Percentiles rank a stretch among this genome's conserved stretches.
Evolutionary conservation across 2,888 invertebrate genomes (phyloP).

Genomic region (Calameuta pallipes): DNA sequence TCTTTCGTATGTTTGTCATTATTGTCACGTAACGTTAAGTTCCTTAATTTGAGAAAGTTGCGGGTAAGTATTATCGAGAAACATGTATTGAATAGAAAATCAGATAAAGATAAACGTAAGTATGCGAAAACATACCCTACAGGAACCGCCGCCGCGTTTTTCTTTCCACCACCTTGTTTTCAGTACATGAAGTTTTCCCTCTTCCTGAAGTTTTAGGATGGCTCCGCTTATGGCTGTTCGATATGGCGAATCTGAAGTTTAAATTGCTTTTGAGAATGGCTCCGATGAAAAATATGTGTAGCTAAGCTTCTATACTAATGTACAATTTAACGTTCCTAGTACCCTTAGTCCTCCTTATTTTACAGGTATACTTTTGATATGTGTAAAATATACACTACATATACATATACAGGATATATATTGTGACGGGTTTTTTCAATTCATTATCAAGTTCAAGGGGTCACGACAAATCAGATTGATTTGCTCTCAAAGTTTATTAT

Average conservation of each 20-base stretch:
- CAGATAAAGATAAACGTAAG: neutral
- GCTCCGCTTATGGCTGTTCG: conserved; percentile 94
- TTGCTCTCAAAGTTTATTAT: no score
- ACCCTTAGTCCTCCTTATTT: neutral
- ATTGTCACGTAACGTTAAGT: neutral
- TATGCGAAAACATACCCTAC: conserved; percentile 73
- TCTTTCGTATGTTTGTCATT: neutral
- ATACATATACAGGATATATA: no score
- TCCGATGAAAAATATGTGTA: neutral
- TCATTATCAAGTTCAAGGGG: no score
- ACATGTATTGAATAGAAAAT: neutral
- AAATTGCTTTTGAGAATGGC: neutral
- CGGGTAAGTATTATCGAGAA: neutral
- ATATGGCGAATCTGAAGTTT: conserved; percentile 86
- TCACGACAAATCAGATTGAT: no score
- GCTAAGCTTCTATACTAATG: neutral
- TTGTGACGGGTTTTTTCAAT: no score
- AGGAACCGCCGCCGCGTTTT: conserved; percentile 88
- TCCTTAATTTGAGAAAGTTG: neutral
- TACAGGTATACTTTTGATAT: no score
- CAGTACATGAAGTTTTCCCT: conserved; percentile 90
- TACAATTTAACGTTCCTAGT: neutral
- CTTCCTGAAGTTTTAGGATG: conserved; percentile 94
- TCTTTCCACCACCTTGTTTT: conserved; percentile 99
- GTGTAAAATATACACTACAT: no score